Evolutionary conservation across 2,113 vertebrate genomes (phyloP).

Genomic region (Heliornis fulica): DNA sequence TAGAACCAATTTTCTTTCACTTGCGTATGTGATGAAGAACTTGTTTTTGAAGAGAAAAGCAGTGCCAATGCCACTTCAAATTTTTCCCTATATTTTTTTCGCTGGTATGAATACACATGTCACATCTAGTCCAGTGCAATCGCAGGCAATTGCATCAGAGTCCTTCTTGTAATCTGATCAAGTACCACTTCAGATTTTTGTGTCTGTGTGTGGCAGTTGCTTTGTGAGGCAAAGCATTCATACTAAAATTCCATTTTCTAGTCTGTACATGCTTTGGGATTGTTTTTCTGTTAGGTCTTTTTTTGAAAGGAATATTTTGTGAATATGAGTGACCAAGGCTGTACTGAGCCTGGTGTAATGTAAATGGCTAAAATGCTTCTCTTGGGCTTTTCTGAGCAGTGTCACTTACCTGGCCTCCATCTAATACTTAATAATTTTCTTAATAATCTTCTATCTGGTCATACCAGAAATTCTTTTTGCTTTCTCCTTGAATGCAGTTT

Average conservation of each 20-base stretch:
- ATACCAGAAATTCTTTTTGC: background rate
- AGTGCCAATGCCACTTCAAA: background rate
- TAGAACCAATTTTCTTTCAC: background rate
- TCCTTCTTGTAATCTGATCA: background rate
- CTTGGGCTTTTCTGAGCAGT: background rate
- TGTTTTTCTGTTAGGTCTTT: background rate
- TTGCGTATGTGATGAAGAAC: background rate
- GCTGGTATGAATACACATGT: background rate
- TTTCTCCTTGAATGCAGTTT: background rate
- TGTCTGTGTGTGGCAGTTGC: background rate
- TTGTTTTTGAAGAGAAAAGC: background rate
- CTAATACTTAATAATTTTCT: background rate
- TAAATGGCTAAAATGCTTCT: background rate
- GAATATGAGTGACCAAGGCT: background rate
- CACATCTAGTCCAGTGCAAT: background rate
- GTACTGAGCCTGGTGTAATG: accelerated
- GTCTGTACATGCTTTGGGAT: background rate
- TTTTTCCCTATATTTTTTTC: background rate
- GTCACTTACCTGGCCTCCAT: background rate
- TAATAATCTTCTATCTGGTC: background rate
- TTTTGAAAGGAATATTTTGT: background rate
- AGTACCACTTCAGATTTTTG: background rate
- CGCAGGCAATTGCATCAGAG: background rate
- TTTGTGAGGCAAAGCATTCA: background rate
- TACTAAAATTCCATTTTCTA: background rate